Conservation (phyloP, 2,888 invertebrate species). For the Helobdella robusta region DNA sequence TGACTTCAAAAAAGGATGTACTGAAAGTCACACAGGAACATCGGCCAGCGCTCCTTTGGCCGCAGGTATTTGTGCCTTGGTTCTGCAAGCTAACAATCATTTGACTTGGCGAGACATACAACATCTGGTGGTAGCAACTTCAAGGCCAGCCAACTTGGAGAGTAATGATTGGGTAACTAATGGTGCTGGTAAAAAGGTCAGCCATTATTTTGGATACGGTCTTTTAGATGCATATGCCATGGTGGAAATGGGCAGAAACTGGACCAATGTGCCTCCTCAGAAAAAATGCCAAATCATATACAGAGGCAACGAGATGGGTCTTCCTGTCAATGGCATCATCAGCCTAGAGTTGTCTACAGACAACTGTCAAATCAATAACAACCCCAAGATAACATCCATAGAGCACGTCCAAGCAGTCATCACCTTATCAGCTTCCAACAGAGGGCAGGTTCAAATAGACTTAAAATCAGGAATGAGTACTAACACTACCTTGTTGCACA, state of each 20-base stretch:
- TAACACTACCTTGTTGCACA: constrained; percentile 33
- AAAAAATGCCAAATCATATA: constrained; percentile 62
- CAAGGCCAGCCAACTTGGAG: constrained; percentile 72
- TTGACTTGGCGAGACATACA: constrained; percentile 98
- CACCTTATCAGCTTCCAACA: constrained; percentile 72
- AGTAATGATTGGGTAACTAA: constrained; percentile 71
- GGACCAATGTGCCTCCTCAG: constrained; percentile 82
- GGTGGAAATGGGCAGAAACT: constrained; percentile 74
- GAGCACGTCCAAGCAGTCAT: constrained; percentile 94
- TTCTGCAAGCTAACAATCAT: constrained; percentile 58
- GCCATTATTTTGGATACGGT: constrained; percentile 94
- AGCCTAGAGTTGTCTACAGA: constrained; percentile 40
- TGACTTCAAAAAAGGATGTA: constrained; percentile 85
- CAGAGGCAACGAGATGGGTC: not conserved
- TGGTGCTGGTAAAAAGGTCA: constrained; percentile 74
- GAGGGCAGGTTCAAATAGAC: constrained; percentile 72
- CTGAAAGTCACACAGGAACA: constrained; percentile 56
- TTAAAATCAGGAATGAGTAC: constrained; percentile 42
- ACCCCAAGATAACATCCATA: constrained; percentile 71
- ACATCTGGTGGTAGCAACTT: constrained; percentile 92
- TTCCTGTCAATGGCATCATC: not conserved
- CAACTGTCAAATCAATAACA: constrained; percentile 41
- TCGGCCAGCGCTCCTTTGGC: constrained; percentile 56
- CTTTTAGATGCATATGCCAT: constrained; percentile 89
- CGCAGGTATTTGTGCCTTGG: constrained; percentile 54